Evolutionary conservation across 1,140 invertebrate genomes (phyloP), one percentile per base, ranked within the genome.

Genomic region (Cataglyphis hispanica): DNA sequence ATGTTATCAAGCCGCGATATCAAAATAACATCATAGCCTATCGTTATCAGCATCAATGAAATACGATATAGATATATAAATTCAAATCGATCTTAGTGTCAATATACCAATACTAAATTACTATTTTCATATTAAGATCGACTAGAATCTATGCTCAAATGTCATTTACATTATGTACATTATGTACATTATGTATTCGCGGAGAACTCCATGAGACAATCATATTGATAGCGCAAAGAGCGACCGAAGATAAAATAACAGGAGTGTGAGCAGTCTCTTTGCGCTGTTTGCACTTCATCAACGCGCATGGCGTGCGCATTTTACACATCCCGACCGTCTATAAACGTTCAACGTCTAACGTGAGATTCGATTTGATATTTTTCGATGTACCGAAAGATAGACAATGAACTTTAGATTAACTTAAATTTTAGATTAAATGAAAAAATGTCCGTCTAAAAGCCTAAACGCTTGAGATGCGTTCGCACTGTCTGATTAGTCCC

Each of bases 401-500:
- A 46, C 43, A 50, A 50, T 34, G 27, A 46, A 22, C 22, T 27
- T 64, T 64, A 64, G 25, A 43, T 64, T 64, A 40, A 19, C 63
- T 61, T 27, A 43, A 77, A 77, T n/a, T 7, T 50, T 50, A 50
- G 16, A 43, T 43, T 3, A 76, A 2, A 76, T 4, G 37, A 60
- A 22, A 19, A 31, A 72, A 10, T 56, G 27, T 60, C 3, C 22
- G 4, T 25, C 91, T 84, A 95, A 53, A 95, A 94, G 11, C 94
- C 95, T 22, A 95, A 80, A 69, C 95, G 91, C 67, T 95, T 95
- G 1, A 95, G 87, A 78, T 93, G 95, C 0, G 89, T 75, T 34
- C 93, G 91, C 4, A 87, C 84, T 4, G 92, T 86, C 7, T 88
- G 64, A n/a, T 87, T 87, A 22, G 75, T 87, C 0, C 87, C 40